Evolutionary conservation across 2,113 vertebrate species (phyloP), one percentile per base, ranked within the genome.

Genomic region (Amblyopsis rosae): DNA sequence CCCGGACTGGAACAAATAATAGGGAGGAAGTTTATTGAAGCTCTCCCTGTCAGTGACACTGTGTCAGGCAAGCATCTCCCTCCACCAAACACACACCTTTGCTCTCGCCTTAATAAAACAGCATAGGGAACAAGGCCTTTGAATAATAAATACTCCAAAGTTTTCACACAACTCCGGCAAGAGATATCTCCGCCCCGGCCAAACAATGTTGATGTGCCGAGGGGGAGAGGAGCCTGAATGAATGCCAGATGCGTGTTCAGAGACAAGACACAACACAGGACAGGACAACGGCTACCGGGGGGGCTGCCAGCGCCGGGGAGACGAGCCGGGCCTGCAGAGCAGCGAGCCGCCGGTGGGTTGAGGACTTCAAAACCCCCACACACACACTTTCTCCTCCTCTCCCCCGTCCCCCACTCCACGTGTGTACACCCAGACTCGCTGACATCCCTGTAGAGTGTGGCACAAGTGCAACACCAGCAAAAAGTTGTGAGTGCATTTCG

Each of bases 71-170:
- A 73, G 86, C 87, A 87, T 89, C 85, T 87, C 79, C 82, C 79
- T 77, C 77, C 68, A 86, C 83, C 87, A 88, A 90, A 90, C 90
- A 88, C 83, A 85, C 83, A 91, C 88, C 88, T 89, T 87, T 90
- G 79, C 90, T 72, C 79, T 75, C 82, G 80, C 48, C 61, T 64
- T 35, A 67, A 76, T 87, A 82, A 90, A 90, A 91, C 87, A 90
- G 89, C 88, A 90, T 86, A 86, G 72, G 82, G 85, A 92, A 92
- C 90, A 90, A 90, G 89, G 81, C 81, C 91, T 92, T 93, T 93
- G 90, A 93, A 93, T 92, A 93, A 93, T 92, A 93, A 93, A 93
- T 93, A 92, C 87, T 87, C 86, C 82, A 86, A 87, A 87, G 87
- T 90, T 88, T 76, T 80, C 82, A 85, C 86, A 89, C 87, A 88